phyloP scores from a whole-genome alignment of 53 echinoderm and acorn worm genomes.

The Holothuria leucospilota region DNA sequence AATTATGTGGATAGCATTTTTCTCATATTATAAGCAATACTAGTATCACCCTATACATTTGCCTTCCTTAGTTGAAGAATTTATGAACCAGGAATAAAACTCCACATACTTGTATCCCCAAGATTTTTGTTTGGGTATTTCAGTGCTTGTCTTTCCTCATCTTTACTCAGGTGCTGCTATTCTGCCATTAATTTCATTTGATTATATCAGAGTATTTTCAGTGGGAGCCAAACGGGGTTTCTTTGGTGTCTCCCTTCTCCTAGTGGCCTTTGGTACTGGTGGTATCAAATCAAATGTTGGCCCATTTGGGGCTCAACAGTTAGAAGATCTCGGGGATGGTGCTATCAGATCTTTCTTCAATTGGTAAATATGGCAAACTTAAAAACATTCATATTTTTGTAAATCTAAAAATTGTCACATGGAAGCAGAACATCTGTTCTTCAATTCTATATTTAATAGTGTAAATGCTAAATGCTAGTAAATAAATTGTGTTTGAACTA shows the following conservation, averaged over 20 bases:
- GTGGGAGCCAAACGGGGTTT: slow-evolving; percentile 60
- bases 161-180: slow-evolving; percentile 66
- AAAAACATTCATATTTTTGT: too few species aligned
- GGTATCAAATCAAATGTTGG: slow-evolving; percentile 99
- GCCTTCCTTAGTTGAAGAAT: neutral
- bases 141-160: neutral
- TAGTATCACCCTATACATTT: too few species aligned
- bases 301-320: slow-evolving; percentile 97
- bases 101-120: too few species aligned
- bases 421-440: too few species aligned
- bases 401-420: too few species aligned
- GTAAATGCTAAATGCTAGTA: too few species aligned
- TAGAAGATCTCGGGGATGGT: slow-evolving; percentile 80
- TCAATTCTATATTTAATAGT: too few species aligned
- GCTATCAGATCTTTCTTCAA: slow-evolving; percentile 91
- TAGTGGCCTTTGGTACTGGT: slow-evolving; percentile 90
- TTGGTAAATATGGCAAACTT: slow-evolving; percentile 59
- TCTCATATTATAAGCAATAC: neutral
- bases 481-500: too few species aligned
- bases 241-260: slow-evolving; percentile 68
- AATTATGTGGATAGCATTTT: neutral
- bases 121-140: too few species aligned
- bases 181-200: slow-evolving; percentile 82
- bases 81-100: too few species aligned
- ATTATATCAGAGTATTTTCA: slow-evolving; percentile 46